Evolutionary conservation across 2,797 vertebrate species (phyloP), one percentile per base, ranked within the genome.

Genomic region (Gallirallus australis): DNA sequence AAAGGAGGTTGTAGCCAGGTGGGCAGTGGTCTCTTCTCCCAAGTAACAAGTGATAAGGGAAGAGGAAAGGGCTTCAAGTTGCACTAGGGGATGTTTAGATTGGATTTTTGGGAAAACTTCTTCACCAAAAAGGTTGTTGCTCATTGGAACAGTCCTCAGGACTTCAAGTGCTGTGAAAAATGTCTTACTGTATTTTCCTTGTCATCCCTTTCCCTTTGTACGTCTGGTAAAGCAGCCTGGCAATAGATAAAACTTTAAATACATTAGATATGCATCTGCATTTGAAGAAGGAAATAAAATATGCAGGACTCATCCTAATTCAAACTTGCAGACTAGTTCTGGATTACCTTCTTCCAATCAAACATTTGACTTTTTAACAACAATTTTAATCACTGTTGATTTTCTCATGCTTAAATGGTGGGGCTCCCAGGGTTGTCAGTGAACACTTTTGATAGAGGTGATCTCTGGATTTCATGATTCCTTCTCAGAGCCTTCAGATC

Each of bases 251-350:
- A 93, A 95, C 79, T 91, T 89, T 84, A 95, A 90, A 93, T 95
- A 91, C 30, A 61, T 83, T 83, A 95, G 73, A 59, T 94, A 94
- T 94, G 68, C 72, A 92, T 94, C 94, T 94, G 68, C 76, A 92
- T 93, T 93, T 97, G 94, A 95, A 93, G 82, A 89, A 90, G 45
- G 65, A 89, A 92, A 78, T 92, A 89, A 94, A 93, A 86, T 86
- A 91, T 91, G 69, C 54, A 48, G 93, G 89, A 92, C 23, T 93
- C 70, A 93, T 86, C 76, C 79, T 72, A 90, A 88, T 86, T 93
- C 82, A 91, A 61, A 93, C 53, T 90, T 5, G 1, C 8, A 92
- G 61, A 33, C 61, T 69, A 53, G 50, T 93, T 94, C 76, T 72
- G 86, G 45, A 83, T 94, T 88, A 90, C 73, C 13, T 76, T 91